Evolutionary conservation across 2,797 vertebrate genomes (phyloP), one percentile per base, ranked within the genome.

Genomic region (Adelosebastes latens): DNA sequence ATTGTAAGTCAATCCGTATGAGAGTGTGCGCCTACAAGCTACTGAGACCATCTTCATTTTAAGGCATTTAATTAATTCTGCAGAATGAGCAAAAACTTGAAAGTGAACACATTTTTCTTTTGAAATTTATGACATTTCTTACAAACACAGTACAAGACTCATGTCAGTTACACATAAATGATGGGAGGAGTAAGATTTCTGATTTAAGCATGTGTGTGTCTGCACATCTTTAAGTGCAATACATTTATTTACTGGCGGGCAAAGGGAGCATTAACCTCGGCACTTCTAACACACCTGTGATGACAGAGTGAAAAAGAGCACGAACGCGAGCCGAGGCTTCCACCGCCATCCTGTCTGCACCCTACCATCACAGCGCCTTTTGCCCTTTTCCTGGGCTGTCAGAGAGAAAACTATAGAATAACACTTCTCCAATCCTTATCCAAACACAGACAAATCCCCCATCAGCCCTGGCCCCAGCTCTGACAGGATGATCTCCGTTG

Each of bases 391-490:
- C 91, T 85, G 88, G 88, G 93, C 91, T 91, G 92, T 94, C 94
- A 94, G 81, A 87, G 84, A 88, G 87, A 72, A 92, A 92, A 88
- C 89, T 91, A 93, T 91, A 94, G 89, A 95, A 95, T 91, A 95
- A 95, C 94, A 95, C 92, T 93, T 95, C 94, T 95, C 92, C 92
- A 90, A 94, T 95, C 94, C 94, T 94, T 95, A 94, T 94, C 92
- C 93, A 95, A 95, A 95, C 94, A 93, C 88, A 91, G 93, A 92
- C 93, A 94, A 93, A 92, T 93, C 93, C 93, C 92, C 93, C 90
- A 88, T 92, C 94, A 93, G 87, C 84, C 89, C 84, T 64, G 88
- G 89, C 89, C 91, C 92, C 93, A 58, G 88, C 89, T 84, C 84
- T 93, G 94, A 93, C 93, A 94, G 92, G 90, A 93, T 87, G 93